Conservation (phyloP, 2,888 invertebrate species). For the Strigamia transsilvanica region DNA sequence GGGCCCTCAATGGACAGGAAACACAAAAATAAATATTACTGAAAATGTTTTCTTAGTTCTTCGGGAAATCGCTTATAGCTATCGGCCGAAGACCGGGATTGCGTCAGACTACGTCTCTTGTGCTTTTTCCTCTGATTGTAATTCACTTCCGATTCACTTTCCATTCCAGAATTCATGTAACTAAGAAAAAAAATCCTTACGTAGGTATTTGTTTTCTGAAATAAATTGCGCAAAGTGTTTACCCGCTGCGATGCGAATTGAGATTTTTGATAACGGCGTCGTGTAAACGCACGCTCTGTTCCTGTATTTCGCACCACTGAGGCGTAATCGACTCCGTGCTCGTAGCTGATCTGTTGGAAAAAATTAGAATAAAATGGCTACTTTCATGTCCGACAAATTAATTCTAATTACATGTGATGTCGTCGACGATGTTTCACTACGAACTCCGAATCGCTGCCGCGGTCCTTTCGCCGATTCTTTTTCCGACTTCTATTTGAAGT, state of each 20-base stretch:
- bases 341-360: neutral
- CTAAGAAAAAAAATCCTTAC: constrained; percentile 20
- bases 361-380: too few species aligned
- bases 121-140: constrained; percentile 54
- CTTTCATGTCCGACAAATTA: neutral
- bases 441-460: constrained; percentile 52
- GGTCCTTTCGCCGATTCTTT: constrained; percentile 32
- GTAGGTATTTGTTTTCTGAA: neutral
- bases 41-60: constrained; percentile 84
- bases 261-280: constrained; percentile 55
- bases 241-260: constrained; percentile 55
- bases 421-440: constrained; percentile 51
- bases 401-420: constrained; percentile 50
- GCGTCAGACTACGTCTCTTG: constrained; percentile 68
- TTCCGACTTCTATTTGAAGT: constrained; percentile 48
- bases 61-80: constrained; percentile 73
- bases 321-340: constrained; percentile 69
- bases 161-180: constrained; percentile 56
- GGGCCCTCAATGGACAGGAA: too few species aligned
- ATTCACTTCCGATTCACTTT: constrained; percentile 56
- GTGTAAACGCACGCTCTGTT: constrained; percentile 51
- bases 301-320: constrained; percentile 54
- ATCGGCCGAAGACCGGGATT: constrained; percentile 69
- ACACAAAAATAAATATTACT: too few species aligned
- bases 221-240: neutral